These are phyloP conservation scores for Gymnoscopelus braueri DNA, from an alignment of 2,797 vertebrate species.

Conservation along the genomic window DNA sequence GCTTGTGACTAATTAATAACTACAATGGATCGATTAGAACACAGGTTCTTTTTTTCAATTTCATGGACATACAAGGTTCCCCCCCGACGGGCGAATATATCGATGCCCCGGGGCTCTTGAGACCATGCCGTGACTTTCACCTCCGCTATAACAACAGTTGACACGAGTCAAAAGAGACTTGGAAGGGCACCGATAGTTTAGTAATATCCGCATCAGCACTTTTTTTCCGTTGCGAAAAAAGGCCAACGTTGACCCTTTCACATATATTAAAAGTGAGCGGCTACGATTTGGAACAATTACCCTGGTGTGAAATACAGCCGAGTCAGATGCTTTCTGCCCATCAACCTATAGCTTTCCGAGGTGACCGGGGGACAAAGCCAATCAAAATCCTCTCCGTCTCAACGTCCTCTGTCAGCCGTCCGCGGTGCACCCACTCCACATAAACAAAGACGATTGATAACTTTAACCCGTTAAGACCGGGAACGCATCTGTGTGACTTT, in stretches of 20 bases:
- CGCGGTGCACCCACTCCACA: conserved; percentile 65
- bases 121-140: conserved; percentile 51
- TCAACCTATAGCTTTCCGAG: conserved; percentile 48
- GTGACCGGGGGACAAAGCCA: conserved; percentile 57
- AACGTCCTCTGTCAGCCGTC: conserved; percentile 65
- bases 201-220: conserved; percentile 68
- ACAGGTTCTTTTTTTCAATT: no score
- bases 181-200: conserved; percentile 59
- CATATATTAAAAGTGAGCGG: conserved; percentile 50
- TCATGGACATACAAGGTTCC: conserved; percentile 18
- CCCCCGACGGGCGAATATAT: conserved; percentile 14
- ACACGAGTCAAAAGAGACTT: conserved; percentile 56
- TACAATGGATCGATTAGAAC: no score
- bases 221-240: conserved; percentile 38
- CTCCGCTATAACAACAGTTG: conserved; percentile 56
- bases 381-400: conserved; percentile 68
- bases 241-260: conserved; percentile 67
- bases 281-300: conserved; percentile 42
- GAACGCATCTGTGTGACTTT: no score
- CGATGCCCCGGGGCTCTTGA: conserved; percentile 26
- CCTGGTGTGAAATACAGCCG: conserved; percentile 62
- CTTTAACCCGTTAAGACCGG: conserved; percentile 21
- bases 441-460: conserved; percentile 79
- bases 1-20: no score
- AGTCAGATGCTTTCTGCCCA: conserved; percentile 63